phyloP scores from a whole-genome alignment of 2,888 invertebrate species.

The Mythimna pallens region DNA sequence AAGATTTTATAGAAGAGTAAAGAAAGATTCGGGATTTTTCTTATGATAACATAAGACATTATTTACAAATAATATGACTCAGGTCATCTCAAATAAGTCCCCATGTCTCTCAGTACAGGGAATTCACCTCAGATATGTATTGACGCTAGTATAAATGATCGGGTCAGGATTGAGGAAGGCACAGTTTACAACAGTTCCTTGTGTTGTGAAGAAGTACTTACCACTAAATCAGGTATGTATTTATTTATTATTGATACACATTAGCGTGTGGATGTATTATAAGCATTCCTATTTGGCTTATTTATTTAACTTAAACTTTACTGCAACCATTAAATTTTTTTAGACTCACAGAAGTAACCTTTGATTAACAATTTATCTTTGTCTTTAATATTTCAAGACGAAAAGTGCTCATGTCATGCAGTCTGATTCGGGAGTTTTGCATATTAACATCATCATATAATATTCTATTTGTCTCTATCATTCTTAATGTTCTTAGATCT shows the following conservation, averaged over 20 bases:
- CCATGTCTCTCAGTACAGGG: constrained; percentile 32
- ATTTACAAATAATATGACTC: constrained; percentile 26
- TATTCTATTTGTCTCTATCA: too few relatives aligned
- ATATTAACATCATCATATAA: too few relatives aligned
- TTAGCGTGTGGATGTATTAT: background rate
- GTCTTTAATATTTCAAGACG: background rate
- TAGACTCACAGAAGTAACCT: background rate
- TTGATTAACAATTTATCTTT: background rate
- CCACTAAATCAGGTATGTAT: constrained; percentile 17
- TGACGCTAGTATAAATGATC: constrained; percentile 41
- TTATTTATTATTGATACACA: background rate
- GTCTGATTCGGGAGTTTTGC: too few relatives aligned
- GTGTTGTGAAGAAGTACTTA: constrained; percentile 12
- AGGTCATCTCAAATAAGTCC: constrained; percentile 27
- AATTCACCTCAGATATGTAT: constrained; percentile 37
- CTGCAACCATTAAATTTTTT: background rate
- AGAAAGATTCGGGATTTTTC: background rate
- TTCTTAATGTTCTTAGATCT: too few relatives aligned
- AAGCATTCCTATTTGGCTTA: background rate
- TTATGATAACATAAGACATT: background rate
- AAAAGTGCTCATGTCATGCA: too few relatives aligned
- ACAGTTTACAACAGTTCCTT: constrained; percentile 34
- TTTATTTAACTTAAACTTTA: too few relatives aligned
- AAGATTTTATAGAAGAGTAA: background rate
- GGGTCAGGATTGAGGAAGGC: background rate